Percentiles rank a stretch among this genome's conserved stretches.
phyloP scores from a whole-genome alignment of 2,888 invertebrate genomes.

The Eupithecia subumbrata region DNA sequence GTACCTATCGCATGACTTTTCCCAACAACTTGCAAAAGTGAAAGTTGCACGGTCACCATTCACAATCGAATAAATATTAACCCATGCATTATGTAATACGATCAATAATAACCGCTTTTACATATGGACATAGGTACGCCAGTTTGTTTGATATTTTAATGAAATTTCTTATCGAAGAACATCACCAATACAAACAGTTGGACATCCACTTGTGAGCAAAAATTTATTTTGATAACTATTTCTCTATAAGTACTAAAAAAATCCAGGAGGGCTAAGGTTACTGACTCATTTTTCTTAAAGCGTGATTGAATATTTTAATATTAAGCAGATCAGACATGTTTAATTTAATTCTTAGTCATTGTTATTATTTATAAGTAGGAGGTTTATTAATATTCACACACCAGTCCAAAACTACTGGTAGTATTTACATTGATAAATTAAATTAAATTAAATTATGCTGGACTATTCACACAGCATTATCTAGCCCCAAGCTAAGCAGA shows the following conservation, averaged over 20 bases:
- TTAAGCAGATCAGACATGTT: too few species aligned
- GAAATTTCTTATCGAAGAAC: conserved; percentile 6
- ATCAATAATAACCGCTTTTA: conserved; percentile 62
- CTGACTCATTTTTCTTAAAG: too few species aligned
- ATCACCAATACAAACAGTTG: not conserved
- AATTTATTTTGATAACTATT: not conserved
- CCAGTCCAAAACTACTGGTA: too few species aligned
- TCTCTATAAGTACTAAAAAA: not conserved
- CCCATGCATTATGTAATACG: conserved; percentile 69
- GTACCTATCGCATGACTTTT: conserved; percentile 69
- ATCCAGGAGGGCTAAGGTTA: too few species aligned
- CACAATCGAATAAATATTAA: conserved; percentile 80
- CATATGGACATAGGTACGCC: conserved; percentile 30
- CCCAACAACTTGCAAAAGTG: conserved; percentile 67
- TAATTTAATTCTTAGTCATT: too few species aligned
- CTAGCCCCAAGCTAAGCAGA: too few species aligned
- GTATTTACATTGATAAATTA: too few species aligned
- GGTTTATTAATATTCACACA: too few species aligned
- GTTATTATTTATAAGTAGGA: too few species aligned
- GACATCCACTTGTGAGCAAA: not conserved
- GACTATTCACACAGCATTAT: too few species aligned
- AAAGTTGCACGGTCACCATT: conserved; percentile 70
- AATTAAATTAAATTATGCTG: too few species aligned
- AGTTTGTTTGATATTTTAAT: conserved; percentile 35
- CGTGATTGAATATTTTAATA: too few species aligned